These are phyloP conservation scores for Ophiothrix spiculata DNA, from an alignment of 35 echinoderm and acorn worm genomes.

Conservation along the genomic window DNA sequence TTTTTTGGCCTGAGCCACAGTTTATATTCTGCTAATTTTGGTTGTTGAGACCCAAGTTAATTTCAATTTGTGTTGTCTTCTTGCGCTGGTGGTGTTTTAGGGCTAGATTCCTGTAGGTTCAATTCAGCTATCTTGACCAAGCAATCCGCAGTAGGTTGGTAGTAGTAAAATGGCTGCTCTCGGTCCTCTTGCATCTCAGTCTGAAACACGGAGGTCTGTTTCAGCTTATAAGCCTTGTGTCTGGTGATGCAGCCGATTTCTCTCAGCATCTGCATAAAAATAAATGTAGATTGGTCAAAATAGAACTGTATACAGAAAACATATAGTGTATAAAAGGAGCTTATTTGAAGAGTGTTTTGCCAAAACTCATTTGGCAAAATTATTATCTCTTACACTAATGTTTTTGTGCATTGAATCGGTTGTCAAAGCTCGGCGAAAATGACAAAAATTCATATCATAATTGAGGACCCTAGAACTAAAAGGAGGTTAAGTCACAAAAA, in stretches of 20 bases:
- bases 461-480: too few relatives aligned
- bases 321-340: neutral
- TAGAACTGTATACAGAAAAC: neutral
- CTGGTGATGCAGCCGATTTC: neutral
- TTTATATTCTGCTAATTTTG: too few relatives aligned
- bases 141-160: neutral
- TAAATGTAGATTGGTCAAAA: neutral
- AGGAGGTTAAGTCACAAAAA: too few relatives aligned
- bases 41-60: too few relatives aligned
- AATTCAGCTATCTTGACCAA: neutral
- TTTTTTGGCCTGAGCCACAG: too few relatives aligned
- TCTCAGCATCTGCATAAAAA: neutral
- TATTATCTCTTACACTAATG: too few relatives aligned
- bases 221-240: neutral
- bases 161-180: neutral
- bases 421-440: neutral
- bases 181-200: neutral
- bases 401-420: neutral
- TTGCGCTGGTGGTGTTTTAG: too few relatives aligned
- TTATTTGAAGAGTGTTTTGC: too few relatives aligned
- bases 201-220: neutral
- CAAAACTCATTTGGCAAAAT: too few relatives aligned
- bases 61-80: too few relatives aligned
- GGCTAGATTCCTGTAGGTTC: too few relatives aligned
- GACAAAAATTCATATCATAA: neutral